These are phyloP conservation scores for Uropetala carovei DNA, from an alignment of 2,888 invertebrate genomes.

Conservation along the genomic window DNA sequence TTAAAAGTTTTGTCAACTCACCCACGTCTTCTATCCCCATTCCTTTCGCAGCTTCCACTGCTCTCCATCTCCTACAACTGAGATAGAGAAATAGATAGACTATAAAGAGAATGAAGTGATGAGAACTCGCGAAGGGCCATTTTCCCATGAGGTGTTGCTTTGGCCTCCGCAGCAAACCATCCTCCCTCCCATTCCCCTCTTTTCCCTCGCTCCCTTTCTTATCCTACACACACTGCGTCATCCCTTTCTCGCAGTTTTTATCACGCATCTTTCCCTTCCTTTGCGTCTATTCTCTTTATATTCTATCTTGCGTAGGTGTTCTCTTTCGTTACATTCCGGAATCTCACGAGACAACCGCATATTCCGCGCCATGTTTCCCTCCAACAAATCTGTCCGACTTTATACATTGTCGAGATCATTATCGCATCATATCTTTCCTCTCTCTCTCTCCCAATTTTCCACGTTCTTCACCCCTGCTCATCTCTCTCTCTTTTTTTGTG, in stretches of 20 bases:
- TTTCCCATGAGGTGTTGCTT: constrained; percentile 61
- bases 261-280: not conserved
- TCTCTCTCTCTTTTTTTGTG: not conserved
- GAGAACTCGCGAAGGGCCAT: constrained; percentile 34
- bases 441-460: not conserved
- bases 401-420: constrained; percentile 3
- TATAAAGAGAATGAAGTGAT: constrained; percentile 18
- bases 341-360: not conserved
- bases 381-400: constrained; percentile 9
- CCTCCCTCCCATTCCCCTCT: not conserved
- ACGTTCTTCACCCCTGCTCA: not conserved
- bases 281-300: not conserved
- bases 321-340: not conserved
- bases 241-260: constrained; percentile 24
- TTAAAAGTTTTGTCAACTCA: no score
- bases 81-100: constrained; percentile 53
- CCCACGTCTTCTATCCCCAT: no score
- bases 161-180: constrained; percentile 45
- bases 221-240: constrained; percentile 16
- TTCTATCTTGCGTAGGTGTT: not conserved
- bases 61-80: not conserved
- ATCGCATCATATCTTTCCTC: not conserved
- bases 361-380: not conserved
- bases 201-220: not conserved
- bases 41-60: not conserved